Evolutionary conservation across 2,113 vertebrate genomes (phyloP).

Genomic region (Alectura lathami): DNA sequence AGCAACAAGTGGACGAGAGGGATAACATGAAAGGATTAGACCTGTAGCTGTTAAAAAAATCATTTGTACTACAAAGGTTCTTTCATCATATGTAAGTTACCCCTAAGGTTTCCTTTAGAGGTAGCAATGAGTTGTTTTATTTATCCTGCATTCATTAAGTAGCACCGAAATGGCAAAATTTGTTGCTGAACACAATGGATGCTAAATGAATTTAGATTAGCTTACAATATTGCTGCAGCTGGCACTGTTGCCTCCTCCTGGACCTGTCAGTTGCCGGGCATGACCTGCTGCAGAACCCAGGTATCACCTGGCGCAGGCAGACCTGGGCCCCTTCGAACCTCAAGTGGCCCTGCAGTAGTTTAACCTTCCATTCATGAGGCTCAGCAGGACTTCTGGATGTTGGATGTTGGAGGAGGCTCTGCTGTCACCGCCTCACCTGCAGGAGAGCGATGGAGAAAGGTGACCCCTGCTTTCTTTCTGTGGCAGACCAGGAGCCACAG

Average conservation of each 20-base stretch:
- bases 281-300: not conserved
- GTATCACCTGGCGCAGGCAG: not conserved
- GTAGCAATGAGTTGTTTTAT: not conserved
- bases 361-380: not conserved
- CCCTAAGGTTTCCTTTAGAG: not conserved
- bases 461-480: not conserved
- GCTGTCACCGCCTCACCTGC: rapidly evolving
- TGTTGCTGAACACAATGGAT: not conserved
- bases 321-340: not conserved
- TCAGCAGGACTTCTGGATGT: not conserved
- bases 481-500: not conserved
- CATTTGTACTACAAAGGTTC: not conserved
- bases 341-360: not conserved
- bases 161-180: not conserved
- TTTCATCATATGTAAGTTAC: not conserved
- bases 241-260: not conserved
- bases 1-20: not conserved
- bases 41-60: not conserved
- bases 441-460: not conserved
- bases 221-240: not conserved
- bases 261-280: not conserved
- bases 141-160: not conserved
- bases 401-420: not conserved
- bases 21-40: not conserved
- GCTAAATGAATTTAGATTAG: not conserved